Base-by-base conservation (phyloP, 2,888 invertebrate species). In the Nemapogon koenigi region DNA sequence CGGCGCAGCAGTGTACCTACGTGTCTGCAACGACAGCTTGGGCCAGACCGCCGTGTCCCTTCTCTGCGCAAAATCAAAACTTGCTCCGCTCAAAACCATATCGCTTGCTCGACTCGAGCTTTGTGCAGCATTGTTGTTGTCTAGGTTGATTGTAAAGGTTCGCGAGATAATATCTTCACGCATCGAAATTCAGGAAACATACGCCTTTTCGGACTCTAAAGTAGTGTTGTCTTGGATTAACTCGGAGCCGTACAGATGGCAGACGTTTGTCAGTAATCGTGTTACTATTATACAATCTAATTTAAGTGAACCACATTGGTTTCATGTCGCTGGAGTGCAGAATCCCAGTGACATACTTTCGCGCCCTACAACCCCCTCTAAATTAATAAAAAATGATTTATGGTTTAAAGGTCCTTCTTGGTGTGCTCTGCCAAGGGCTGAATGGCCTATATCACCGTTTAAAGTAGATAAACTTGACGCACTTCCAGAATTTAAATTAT, bases 181-280 rank as follows among this genome's bases (percentile, higher is more conserved):
- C 22, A 31, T 31, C 13, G n/a, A 41, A 3, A 39, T 45, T 13
- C 11, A 40, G 6, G 19, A 40, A 7, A 37, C 38, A 7, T 30
- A 18, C 27, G 38, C 39, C 2, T 46, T 46, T 25, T 40, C 43
- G 1, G 42, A 46, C 13, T 43, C 45, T 4, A 42, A 39, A 11
- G 26, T 46, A 2, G 33, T 43, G 2, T 30, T 46, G n/a, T 13
- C 35, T 3, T 46, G 45, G 43, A 46, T 46, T 16, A 40, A 41
- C 30, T 41, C 46, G 7, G 14, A 27, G 11, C 25, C 40, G 8
- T 25, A 39, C 15, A 19, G 33, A 17, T 43, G 32, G 37, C 38
- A 46, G 4, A 41, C 41, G 1, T 44, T 46, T 39, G 40, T 46
- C 2, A 41, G 41, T 3, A 46, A 43, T 14, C 25, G 43, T 6